phyloP scores from a whole-genome alignment of 2,888 invertebrate species.

The Yponomeuta malinellus region DNA sequence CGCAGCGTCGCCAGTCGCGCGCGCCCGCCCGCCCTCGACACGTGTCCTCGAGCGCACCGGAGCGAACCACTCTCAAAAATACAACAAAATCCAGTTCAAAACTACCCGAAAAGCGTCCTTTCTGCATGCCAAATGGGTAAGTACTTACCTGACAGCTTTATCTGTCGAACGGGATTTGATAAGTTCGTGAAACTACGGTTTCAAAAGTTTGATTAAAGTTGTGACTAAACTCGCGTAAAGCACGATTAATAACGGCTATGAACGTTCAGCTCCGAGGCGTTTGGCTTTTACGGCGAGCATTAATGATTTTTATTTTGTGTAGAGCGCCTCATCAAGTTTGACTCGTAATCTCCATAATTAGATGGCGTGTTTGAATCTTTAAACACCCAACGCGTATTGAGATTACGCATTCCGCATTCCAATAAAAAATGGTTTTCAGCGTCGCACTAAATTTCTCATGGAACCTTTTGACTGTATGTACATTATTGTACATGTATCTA shows the following conservation, averaged over 20 bases:
- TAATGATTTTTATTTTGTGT: conserved; percentile 33
- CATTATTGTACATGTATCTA: background rate
- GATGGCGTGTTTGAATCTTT: conserved; percentile 24
- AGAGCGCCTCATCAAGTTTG: conserved; percentile 26
- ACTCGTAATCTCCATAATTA: conserved; percentile 45
- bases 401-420: background rate
- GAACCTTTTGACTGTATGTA: background rate
- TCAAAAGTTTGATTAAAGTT: background rate
- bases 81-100: conserved; percentile 9
- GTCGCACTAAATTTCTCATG: too few species aligned
- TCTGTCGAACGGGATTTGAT: too few species aligned
- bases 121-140: conserved; percentile 34
- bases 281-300: conserved; percentile 32
- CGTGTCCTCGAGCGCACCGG: conserved; percentile 31
- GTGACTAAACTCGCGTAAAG: conserved; percentile 22
- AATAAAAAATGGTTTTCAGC: background rate
- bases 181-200: background rate
- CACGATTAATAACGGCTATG: conserved; percentile 17
- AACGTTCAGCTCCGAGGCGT: conserved; percentile 6
- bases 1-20: conserved; percentile 56
- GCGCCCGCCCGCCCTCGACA: conserved; percentile 61
- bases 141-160: conserved; percentile 18
- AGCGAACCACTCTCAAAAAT: background rate
- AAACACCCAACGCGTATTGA: background rate
- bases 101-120: conserved; percentile 18